Evolutionary conservation across 2,797 vertebrate genomes (phyloP).

Genomic region (Pseudochirops cupreus): DNA sequence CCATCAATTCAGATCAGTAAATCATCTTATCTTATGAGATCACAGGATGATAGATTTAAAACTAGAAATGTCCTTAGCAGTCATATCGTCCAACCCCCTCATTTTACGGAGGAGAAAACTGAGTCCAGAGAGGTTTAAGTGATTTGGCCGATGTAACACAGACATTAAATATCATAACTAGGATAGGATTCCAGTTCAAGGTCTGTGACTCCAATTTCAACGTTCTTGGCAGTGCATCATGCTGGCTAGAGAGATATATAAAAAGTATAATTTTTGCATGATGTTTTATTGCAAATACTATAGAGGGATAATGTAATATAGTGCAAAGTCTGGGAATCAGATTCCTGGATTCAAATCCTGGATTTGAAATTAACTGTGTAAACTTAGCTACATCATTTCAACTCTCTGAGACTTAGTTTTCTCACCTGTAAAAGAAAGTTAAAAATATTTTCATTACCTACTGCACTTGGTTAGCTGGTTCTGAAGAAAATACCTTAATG

Average conservation of each 20-base stretch:
- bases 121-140: neutral
- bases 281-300: neutral
- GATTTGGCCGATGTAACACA: neutral
- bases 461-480: neutral
- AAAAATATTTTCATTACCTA: neutral
- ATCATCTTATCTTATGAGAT: neutral
- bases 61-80: neutral
- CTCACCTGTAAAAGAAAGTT: neutral
- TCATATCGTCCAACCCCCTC: neutral
- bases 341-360: neutral
- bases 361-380: neutral
- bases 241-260: neutral
- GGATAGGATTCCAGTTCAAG: neutral
- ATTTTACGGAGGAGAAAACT: neutral
- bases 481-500: neutral
- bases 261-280: neutral
- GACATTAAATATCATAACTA: neutral
- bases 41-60: neutral
- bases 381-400: neutral
- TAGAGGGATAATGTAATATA: neutral
- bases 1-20: neutral
- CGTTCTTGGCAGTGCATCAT: neutral
- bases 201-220: neutral
- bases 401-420: neutral
- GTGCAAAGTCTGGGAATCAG: neutral